Conservation (phyloP, 2,888 invertebrate species). For the Parnassius glacialis region DNA sequence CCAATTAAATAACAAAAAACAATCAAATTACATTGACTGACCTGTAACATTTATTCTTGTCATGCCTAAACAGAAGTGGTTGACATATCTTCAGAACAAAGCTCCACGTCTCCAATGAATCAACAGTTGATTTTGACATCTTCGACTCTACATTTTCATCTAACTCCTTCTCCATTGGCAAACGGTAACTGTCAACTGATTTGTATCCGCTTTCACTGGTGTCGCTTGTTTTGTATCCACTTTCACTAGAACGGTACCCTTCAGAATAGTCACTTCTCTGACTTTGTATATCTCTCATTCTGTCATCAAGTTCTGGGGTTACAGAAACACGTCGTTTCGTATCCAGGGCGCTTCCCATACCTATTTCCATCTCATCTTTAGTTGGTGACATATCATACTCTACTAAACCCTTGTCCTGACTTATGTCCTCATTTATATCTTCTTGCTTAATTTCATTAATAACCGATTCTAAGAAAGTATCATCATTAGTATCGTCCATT, state of each 20-base stretch:
- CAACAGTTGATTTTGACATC: constrained; percentile 56
- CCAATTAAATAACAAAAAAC: background rate
- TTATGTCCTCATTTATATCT: constrained; percentile 55
- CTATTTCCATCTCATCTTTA: constrained; percentile 36
- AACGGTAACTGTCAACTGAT: constrained; percentile 41
- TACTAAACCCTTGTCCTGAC: constrained; percentile 64
- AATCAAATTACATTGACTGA: constrained; percentile 38
- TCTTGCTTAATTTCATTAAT: constrained; percentile 73
- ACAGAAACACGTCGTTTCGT: constrained; percentile 46
- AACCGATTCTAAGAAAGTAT: constrained; percentile 68
- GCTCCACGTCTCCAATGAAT: constrained; percentile 71
- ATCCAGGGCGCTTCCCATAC: constrained; percentile 18
- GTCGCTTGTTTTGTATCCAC: constrained; percentile 49
- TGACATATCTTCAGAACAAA: constrained; percentile 74
- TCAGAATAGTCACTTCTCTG: constrained; percentile 54
- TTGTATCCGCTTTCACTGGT: constrained; percentile 50
- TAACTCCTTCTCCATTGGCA: constrained; percentile 54
- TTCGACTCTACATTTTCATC: constrained; percentile 41
- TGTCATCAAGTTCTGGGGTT: constrained; percentile 64
- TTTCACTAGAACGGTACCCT: constrained; percentile 51
- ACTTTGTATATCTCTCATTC: constrained; percentile 43
- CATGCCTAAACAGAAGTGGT: constrained; percentile 69
- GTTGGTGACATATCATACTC: constrained; percentile 70
- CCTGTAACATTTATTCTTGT: constrained; percentile 71
- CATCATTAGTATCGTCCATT: constrained; percentile 58